These are phyloP conservation scores for Erpobdella octoculata DNA, from an alignment of 2,888 invertebrate species.

Conservation along the genomic window DNA sequence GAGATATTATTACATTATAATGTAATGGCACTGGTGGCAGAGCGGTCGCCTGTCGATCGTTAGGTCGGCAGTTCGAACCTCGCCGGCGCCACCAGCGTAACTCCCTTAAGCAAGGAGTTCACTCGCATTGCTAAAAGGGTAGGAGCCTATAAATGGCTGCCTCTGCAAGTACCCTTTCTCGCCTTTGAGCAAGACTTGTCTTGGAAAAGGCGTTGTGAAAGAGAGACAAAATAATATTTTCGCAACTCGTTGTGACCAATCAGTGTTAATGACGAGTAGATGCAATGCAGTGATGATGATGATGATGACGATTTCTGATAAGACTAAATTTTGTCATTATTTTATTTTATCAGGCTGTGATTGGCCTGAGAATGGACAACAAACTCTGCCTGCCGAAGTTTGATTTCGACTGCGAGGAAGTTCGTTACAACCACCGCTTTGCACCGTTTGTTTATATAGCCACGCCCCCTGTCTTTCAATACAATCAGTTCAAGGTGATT, in stretches of 20 bases:
- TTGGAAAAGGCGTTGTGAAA: too few relatives aligned
- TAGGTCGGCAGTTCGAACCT: background rate
- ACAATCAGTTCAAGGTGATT: constrained; percentile 55
- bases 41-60: background rate
- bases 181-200: too few relatives aligned
- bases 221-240: too few relatives aligned
- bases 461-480: constrained; percentile 83
- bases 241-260: too few relatives aligned
- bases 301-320: background rate
- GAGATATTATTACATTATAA: background rate
- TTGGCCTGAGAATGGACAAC: constrained; percentile 78
- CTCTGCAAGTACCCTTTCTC: too few relatives aligned
- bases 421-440: constrained; percentile 88
- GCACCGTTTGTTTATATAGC: constrained; percentile 76
- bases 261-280: too few relatives aligned
- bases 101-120: too few relatives aligned
- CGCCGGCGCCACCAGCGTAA: background rate
- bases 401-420: constrained; percentile 81
- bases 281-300: background rate
- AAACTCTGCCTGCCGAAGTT: constrained; percentile 74
- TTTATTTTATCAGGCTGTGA: constrained; percentile 70
- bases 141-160: too few relatives aligned
- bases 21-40: background rate
- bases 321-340: too few relatives aligned
- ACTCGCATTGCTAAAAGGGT: too few relatives aligned